Evolutionary conservation across 1,140 invertebrate genomes (phyloP).

Genomic region (Condylostylus longicornis): DNA sequence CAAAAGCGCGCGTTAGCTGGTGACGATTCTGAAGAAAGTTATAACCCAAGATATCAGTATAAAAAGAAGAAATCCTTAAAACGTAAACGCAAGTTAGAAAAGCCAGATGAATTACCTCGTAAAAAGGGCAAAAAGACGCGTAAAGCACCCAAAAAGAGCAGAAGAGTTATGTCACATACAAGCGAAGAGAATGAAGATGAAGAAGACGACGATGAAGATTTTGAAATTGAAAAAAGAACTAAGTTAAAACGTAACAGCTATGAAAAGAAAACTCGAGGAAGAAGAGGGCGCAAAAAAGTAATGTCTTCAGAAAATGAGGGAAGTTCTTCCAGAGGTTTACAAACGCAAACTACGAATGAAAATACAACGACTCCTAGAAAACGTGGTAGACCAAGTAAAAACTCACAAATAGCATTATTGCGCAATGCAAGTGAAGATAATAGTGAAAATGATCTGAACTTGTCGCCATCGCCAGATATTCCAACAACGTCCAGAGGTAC

Average conservation of each 20-base stretch:
- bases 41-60: conserved; percentile 25
- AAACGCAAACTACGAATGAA: background rate
- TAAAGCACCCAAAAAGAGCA: conserved; percentile 4
- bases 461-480: conserved; percentile 13
- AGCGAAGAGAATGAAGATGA: conserved; percentile 5
- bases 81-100: background rate
- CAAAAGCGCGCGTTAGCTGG: conserved; percentile 13
- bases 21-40: conserved; percentile 32
- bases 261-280: background rate
- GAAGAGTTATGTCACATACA: conserved; percentile 7
- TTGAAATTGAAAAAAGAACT: background rate
- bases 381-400: conserved; percentile 6
- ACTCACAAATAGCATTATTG: conserved; percentile 1
- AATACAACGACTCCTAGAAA: conserved; percentile 1
- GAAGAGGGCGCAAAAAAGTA: conserved; percentile 3
- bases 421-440: background rate
- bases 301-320: conserved; percentile 2
- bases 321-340: background rate
- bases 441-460: no score
- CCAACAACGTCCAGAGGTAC: conserved; percentile 24
- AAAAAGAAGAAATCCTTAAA: conserved; percentile 7
- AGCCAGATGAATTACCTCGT: background rate
- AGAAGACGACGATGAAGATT: conserved; percentile 3
- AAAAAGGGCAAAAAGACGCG: no score
- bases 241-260: background rate